These are phyloP conservation scores for Sebastes alutus DNA, from an alignment of 2,797 vertebrate genomes.

Conservation along the genomic window DNA sequence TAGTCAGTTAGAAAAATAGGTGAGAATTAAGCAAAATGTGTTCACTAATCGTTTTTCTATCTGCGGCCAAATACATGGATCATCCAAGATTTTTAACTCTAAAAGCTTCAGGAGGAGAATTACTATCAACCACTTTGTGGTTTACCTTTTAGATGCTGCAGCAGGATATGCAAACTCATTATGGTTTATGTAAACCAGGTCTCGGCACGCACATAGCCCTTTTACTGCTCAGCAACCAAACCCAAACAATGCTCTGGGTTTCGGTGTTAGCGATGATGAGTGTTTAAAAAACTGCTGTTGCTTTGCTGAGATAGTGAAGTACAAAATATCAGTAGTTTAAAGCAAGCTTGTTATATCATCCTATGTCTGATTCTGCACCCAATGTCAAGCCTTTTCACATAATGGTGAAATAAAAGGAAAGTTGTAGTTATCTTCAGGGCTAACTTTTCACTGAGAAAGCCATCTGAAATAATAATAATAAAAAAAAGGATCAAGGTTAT, in stretches of 20 bases:
- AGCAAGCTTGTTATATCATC: background rate
- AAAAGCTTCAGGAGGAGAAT: constrained; percentile 19
- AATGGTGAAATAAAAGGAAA: background rate
- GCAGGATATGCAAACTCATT: constrained; percentile 68
- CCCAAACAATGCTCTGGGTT: constrained; percentile 39
- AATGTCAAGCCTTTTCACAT: background rate
- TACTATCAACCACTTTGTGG: constrained; percentile 31
- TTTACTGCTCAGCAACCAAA: constrained; percentile 43
- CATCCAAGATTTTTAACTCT: background rate
- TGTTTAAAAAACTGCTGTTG: background rate
- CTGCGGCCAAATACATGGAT: background rate
- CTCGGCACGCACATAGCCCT: constrained; percentile 36
- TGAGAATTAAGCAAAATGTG: no score
- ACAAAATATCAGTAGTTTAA: background rate
- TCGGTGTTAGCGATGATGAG: background rate
- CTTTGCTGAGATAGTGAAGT: background rate
- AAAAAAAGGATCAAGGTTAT: background rate
- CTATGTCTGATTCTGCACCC: background rate
- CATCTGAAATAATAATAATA: background rate
- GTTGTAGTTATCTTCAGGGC: background rate
- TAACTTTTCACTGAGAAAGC: background rate
- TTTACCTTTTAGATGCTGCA: constrained; percentile 37
- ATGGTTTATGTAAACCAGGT: constrained; percentile 65
- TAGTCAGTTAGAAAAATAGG: background rate
- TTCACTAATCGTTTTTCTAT: background rate